phyloP scores from a whole-genome alignment of 2,113 vertebrate species.

The Melanocharis versteri region DNA sequence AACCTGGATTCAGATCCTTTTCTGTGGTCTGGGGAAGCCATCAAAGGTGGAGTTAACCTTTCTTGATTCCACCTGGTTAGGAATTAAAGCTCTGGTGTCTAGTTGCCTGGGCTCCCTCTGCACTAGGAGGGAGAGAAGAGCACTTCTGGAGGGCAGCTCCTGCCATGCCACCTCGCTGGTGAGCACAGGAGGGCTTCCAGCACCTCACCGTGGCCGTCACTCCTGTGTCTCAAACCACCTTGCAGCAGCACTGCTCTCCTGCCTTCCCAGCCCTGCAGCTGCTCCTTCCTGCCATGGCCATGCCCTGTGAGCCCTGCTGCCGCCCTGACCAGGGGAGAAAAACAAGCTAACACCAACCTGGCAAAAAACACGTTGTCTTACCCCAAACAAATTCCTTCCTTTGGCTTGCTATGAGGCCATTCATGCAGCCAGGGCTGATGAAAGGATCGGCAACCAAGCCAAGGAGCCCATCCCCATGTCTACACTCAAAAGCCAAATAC shows the following conservation, averaged over 20 bases:
- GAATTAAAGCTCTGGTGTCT: background rate
- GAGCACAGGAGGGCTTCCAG: background rate
- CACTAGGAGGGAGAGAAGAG: background rate
- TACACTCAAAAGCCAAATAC: background rate
- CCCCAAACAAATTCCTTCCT: background rate
- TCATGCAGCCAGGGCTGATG: fast-evolving
- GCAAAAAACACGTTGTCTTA: fast-evolving
- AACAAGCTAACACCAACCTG: background rate
- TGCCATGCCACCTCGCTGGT: background rate
- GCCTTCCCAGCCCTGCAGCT: background rate
- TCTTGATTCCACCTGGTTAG: background rate
- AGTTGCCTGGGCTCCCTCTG: background rate
- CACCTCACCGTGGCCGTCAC: fast-evolving
- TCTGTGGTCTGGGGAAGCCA: background rate
- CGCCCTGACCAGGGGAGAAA: fast-evolving
- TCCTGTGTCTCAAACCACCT: background rate
- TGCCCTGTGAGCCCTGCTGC: background rate
- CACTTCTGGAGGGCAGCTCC: background rate
- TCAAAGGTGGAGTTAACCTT: background rate
- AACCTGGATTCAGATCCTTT: background rate
- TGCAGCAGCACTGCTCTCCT: background rate
- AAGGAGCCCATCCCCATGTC: background rate
- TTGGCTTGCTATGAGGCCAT: background rate
- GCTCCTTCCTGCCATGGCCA: background rate
- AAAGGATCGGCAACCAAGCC: background rate